Base-by-base conservation (phyloP, 37 sponge, comb jelly and placozoan species). In the Beroe ovata region DNA sequence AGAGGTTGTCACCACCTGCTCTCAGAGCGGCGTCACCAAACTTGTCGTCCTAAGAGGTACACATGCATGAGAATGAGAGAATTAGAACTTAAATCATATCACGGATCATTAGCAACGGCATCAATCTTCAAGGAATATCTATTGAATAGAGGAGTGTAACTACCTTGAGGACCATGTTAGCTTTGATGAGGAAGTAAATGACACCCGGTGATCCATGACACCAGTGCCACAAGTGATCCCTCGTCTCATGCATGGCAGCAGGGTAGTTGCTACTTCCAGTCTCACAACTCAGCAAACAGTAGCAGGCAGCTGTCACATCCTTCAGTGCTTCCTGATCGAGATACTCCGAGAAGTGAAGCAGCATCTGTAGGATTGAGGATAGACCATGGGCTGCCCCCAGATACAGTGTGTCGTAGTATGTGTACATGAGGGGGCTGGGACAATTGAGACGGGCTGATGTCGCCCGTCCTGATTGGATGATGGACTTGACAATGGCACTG, bases 191-290 rank as follows among this genome's bases (percentile, higher is more conserved):
- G 26, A 94, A 64, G 38, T 92, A 92, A 8, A 95, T 91, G 26
- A 93, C 59, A n/a, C 98, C 98, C 25, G 98, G 95, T 6, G 95
- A 91, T 60, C 98, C 98, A 92, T 97, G 98, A 88, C 98, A 97
- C 95, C 95, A 97, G 40, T 97, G 98, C 39, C 95, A 90, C 32
- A 97, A 88, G 6, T 60, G 28, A 63, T 97, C 98, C 42, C 60
- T 30, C 18, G 41, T 77, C 21, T 77, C 84, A 77, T 77, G 26
- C 47, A 77, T n/a, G 11, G 36, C 26, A 8, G 84, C 84, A 6
- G 84, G 84, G 58, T 77, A 77, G 25, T 77, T 77, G 54, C 40
- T 39, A 42, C 32, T 77, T 4, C 20, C 54, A 41, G 84, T 77
- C 25, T 77, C 84, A 77, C 84, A 77, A 23, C 84, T 77, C 42